Base-by-base conservation (phyloP, 2,888 invertebrate genomes). In the Ceratothoa steindachneri region DNA sequence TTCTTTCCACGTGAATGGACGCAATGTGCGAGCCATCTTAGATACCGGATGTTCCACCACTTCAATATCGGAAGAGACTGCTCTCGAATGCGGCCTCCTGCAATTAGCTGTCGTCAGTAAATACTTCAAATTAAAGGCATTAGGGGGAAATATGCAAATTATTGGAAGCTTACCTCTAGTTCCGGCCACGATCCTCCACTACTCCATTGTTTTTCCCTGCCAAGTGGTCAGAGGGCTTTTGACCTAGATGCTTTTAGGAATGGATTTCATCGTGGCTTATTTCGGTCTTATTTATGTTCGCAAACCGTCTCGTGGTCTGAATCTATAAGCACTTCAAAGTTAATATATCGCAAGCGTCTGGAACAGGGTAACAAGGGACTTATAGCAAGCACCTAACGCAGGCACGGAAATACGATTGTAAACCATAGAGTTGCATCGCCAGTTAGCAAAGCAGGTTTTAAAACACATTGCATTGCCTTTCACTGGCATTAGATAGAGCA, bases 81-180 rank as follows among this genome's bases (percentile, higher is more conserved):
- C 66, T 28, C 22, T 31, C 2, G 12, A 60, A 27, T 71, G 71
- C 30, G 66, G 71, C 3, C 41, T 71, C n/a, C 24, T 15, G 2
- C 30, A 60, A 51, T 28, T 71, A 22, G 71, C 65, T 15, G 71
- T 71, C 2, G 51, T 66, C 1, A 60, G 60, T 24, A 60, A 60
- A 60, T 60, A 60, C 27, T 60, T 60, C 27, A 60, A 60, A 60
- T 24, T 60, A 24, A 60, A 60, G 24, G 71, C 65, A 4, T 41
- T 71, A 29, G 71, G 71, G n/a, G 71, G 71, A 15, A 66, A 71
- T 9, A 71, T 71, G 71, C 29, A 19, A n/a, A 66, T 71, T 22
- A 51, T 71, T 15, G 71, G 71, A 1, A 31, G 66, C 15, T 41
- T 71, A 30, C 30, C 30, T 4, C 30, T 71, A 15, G 66, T 71